These are phyloP conservation scores for Tringa solitaria DNA, from an alignment of 2,113 vertebrate species.

Conservation along the genomic window DNA sequence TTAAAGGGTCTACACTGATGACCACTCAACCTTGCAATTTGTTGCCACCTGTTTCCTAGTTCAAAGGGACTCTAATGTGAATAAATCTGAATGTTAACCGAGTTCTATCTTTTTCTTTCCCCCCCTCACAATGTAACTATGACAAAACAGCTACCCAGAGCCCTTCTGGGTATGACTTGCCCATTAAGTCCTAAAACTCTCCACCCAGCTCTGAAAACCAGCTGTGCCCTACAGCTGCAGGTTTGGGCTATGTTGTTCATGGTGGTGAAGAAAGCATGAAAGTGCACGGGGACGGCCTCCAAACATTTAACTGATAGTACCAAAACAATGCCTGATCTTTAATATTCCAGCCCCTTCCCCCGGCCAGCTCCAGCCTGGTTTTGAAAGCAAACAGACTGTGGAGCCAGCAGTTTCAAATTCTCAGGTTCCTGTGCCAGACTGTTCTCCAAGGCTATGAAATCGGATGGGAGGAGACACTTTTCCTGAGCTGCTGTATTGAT, in stretches of 20 bases:
- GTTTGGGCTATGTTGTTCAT: neutral
- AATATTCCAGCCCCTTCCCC: fast-evolving
- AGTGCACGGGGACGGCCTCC: neutral
- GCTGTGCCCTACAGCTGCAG: neutral
- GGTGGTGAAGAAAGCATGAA: neutral
- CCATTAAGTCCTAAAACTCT: neutral
- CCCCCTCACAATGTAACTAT: neutral
- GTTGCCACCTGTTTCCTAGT: neutral
- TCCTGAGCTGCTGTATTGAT: neutral
- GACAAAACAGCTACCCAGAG: neutral
- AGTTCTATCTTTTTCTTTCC: neutral
- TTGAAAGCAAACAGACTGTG: neutral
- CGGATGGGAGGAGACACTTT: neutral
- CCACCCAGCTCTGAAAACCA: neutral
- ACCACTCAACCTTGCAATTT: neutral
- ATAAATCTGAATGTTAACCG: neutral
- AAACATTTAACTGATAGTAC: fast-evolving
- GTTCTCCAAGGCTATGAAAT: neutral
- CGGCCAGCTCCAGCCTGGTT: neutral
- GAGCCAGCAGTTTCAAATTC: neutral
- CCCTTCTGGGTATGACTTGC: neutral
- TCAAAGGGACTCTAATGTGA: neutral
- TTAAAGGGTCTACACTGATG: neutral
- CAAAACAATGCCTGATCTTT: neutral
- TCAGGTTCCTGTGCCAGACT: neutral